Base-by-base conservation (phyloP, 2,888 invertebrate genomes). In the Orchesellides sinensis region DNA sequence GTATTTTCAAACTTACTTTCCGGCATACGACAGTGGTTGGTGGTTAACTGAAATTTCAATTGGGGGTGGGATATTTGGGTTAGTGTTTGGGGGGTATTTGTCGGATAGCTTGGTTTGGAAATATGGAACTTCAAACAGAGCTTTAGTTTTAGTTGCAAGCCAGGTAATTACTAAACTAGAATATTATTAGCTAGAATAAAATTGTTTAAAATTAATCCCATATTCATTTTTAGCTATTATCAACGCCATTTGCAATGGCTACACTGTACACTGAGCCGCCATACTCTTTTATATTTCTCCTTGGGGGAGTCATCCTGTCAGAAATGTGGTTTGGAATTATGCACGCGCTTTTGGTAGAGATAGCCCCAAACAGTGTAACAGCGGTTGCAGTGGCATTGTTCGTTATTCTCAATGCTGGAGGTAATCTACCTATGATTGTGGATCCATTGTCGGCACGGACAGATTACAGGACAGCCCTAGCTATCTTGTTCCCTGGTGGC, bases 281-380 rank as follows among this genome's bases (percentile, higher is more conserved):
- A 0, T 94, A 95, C 92, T 96, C 96, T 4, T 96, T 96, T 94
- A 94, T 96, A 85, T 0, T 96, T 96, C 89, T 95, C 96, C 91
- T 96, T 96, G 89, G 95, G 95, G 95, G 91, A 93, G 92, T 89
- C 19, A n/a, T n/a, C n/a, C n/a, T n/a, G n/a, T n/a, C 96, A 89
- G 96, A 96, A 91, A 96, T 96, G 96, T 96, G 96, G 96, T 96
- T 96, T 90, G 96, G 96, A 66, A 96, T 96, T 85, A 93, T 96
- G 0, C 96, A 96, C 90, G 96, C 96, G 2, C 95, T 96, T 89
- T 92, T 96, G 1, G 96, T 96, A 0, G 96, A 96, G 91, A 95
- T 96, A 85, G 96, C 96, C 0, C 96, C 96, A 0, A 89, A 96
- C 63, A 93, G 93, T 8, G 93, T 96, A 14, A 92, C 96, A 65